Evolutionary conservation across 2,888 invertebrate species (phyloP), one percentile per base, ranked within the genome.

Genomic region (Andrena marginata): DNA sequence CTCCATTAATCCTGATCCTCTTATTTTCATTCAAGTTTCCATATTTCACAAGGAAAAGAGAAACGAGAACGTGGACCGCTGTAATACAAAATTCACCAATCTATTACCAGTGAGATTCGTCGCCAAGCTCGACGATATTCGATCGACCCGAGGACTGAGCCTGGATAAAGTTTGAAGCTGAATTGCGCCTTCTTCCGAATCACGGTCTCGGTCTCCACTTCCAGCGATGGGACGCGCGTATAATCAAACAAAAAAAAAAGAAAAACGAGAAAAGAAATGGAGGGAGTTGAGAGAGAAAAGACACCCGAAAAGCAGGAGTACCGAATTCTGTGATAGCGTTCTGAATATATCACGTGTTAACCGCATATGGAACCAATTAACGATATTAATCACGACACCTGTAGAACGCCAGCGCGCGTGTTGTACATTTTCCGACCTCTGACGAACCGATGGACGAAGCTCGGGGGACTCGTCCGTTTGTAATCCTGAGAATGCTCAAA

Each of bases 401-500:
- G 13, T 42, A 65, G 23, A 63, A 4, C 3, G 64, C 29, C 69
- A 42, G 8, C 42, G 48, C 26, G 33, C 8, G 48, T 31, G 29
- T 7, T 80, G 62, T 74, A 75, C 54, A 80, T 80, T 56, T 84
- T 54, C 42, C 67, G 80, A 82, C 78, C 73, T 74, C 75, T 67
- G 67, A 62, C 69, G 54, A 73, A 83, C 73, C 59, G 49, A 80
- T 62, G 59, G 48, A 84, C 60, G 72, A 65, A 83, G 73, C 77
- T 77, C 69, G 69, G 69, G 75, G 75, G 72, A 67, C 42, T 78
- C 71, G 51, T 76, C 63, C 31, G 59, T 64, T 77, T 73, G 69
- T 83, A 67, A 80, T 74, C 29, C 67, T 77, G 73, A 76, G 56
- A 54, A 73, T 80, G 82, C 75, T 84, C 68, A 83, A 80, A 77